phyloP scores from a whole-genome alignment of 2,888 invertebrate genomes.

The Eupithecia centaureata region DNA sequence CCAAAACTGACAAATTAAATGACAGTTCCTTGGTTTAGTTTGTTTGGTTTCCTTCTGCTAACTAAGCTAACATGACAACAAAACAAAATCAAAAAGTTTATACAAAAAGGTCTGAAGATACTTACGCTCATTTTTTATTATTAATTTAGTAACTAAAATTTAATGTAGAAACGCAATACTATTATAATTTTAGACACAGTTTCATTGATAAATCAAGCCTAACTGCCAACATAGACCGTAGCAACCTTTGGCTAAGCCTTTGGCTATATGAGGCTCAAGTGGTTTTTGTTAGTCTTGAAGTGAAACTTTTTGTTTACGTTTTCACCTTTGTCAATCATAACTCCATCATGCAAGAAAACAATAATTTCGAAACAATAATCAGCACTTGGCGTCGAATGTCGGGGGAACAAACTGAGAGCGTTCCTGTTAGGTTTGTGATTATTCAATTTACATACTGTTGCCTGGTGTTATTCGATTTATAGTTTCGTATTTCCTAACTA shows the following conservation, averaged over 20 bases:
- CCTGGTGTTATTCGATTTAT: constrained; percentile 43
- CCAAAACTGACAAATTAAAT: too few relatives aligned
- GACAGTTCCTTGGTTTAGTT: too few relatives aligned
- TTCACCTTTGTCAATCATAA: constrained; percentile 27
- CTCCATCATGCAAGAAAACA: constrained; percentile 69
- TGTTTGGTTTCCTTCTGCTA: neutral
- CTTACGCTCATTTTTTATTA: neutral
- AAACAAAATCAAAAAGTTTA: constrained; percentile 5
- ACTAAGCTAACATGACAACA: neutral
- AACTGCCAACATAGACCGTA: neutral
- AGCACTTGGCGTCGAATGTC: constrained; percentile 77
- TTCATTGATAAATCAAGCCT: neutral
- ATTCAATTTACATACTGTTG: constrained; percentile 30
- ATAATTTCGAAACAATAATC: constrained; percentile 75
- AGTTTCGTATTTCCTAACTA: constrained; percentile 28
- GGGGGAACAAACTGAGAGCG: constrained; percentile 65
- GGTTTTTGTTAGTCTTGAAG: constrained; percentile 12
- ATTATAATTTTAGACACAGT: neutral
- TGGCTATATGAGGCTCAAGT: neutral
- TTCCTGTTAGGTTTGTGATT: constrained; percentile 66
- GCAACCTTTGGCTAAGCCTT: too few relatives aligned
- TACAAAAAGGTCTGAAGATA: constrained; percentile 8
- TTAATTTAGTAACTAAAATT: neutral
- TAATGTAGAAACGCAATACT: neutral
- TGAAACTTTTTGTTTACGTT: constrained; percentile 41